Evolutionary conservation across 2,113 vertebrate species (phyloP).

Genomic region (Myiozetetes cayanensis): DNA sequence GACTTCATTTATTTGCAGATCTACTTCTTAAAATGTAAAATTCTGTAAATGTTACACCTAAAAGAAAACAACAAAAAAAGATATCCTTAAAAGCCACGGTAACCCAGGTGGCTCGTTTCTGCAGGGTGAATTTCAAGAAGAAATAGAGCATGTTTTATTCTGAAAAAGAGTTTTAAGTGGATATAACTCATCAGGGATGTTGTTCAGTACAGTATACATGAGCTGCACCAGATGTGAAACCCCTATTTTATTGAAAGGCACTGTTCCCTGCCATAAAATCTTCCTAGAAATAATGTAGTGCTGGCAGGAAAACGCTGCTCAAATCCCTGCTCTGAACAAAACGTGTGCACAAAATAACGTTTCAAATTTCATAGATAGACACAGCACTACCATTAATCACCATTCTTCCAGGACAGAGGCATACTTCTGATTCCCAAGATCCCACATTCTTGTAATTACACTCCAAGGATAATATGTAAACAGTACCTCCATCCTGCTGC

Average conservation of each 20-base stretch:
- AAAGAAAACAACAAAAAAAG: neutral
- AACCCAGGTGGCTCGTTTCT: neutral
- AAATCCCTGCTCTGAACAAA: neutral
- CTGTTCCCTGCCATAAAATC: neutral
- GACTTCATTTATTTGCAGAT: neutral
- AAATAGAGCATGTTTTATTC: neutral
- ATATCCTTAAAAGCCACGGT: neutral
- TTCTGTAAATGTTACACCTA: neutral
- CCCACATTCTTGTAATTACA: neutral
- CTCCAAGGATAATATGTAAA: neutral
- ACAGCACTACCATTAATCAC: neutral
- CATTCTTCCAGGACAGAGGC: neutral
- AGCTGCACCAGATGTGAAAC: conserved; percentile 14
- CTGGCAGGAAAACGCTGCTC: neutral
- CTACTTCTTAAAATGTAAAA: neutral
- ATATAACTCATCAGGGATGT: conserved; percentile 12
- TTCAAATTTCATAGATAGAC: neutral
- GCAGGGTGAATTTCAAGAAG: neutral
- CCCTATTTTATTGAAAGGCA: neutral
- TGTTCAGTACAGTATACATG: neutral
- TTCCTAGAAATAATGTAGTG: neutral
- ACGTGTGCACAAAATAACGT: neutral
- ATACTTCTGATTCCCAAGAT: neutral
- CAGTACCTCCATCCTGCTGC: conserved; percentile 68
- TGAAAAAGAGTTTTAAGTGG: neutral